Evolutionary conservation across 2,888 invertebrate species (phyloP).

Genomic region (Tryphoninae sp.): DNA sequence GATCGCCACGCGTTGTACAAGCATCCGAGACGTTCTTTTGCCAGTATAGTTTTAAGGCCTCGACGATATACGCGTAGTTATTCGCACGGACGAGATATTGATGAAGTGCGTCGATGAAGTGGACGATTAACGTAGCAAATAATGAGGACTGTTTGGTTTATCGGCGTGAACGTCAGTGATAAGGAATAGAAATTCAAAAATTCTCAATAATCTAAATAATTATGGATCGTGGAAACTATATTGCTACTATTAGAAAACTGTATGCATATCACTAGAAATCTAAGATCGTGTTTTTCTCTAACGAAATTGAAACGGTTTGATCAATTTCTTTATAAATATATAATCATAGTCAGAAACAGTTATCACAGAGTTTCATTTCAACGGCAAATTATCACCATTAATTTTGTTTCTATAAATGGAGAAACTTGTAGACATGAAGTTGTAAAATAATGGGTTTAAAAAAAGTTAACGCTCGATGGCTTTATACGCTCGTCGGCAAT

Average conservation of each 20-base stretch:
- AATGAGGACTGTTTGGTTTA: background rate
- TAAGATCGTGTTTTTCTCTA: too few relatives aligned
- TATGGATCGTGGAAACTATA: too few relatives aligned
- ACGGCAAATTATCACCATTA: background rate
- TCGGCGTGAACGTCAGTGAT: background rate
- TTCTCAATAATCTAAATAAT: background rate
- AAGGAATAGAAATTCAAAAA: background rate
- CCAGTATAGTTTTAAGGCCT: slow-evolving; percentile 39
- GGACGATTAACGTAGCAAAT: slow-evolving; percentile 27
- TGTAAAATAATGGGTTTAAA: slow-evolving; percentile 1
- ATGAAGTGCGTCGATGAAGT: background rate
- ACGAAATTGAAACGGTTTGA: too few relatives aligned
- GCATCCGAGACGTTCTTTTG: slow-evolving; percentile 41
- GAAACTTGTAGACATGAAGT: background rate
- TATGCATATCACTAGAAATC: too few relatives aligned
- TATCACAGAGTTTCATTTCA: background rate
- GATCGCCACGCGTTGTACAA: slow-evolving; percentile 30
- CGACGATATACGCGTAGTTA: slow-evolving; percentile 37
- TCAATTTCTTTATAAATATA: too few relatives aligned
- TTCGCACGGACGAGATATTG: slow-evolving; percentile 30
- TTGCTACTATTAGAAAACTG: too few relatives aligned
- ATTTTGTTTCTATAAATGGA: background rate
- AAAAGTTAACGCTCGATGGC: slow-evolving; percentile 9
- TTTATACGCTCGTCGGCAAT: slow-evolving; percentile 14
- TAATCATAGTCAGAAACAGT: too few relatives aligned